phyloP scores from a whole-genome alignment of 2,797 vertebrate genomes.

The Poecilia velifera region DNA sequence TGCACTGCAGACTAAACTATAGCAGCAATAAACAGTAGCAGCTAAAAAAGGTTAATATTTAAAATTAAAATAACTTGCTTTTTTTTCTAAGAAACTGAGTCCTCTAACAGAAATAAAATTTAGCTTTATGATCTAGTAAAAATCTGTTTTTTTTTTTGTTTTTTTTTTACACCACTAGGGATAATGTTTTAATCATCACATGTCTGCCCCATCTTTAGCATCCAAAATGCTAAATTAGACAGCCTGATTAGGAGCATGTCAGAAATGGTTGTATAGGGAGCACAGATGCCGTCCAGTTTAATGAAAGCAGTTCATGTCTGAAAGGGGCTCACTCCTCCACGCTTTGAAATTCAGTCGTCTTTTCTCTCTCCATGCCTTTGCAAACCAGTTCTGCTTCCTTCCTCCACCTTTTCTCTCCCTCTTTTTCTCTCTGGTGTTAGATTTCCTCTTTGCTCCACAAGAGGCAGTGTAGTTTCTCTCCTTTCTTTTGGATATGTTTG shows the following conservation, averaged over 20 bases:
- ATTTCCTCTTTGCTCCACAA: slow-evolving; percentile 71
- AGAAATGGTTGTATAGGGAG: neutral
- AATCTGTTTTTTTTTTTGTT: neutral
- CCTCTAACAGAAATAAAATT: neutral
- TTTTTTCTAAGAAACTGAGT: neutral
- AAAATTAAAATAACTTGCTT: neutral
- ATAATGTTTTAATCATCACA: slow-evolving; percentile 5
- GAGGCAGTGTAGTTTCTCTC: slow-evolving; percentile 70
- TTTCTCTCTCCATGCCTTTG: slow-evolving; percentile 57
- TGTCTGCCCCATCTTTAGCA: slow-evolving; percentile 4
- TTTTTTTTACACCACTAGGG: neutral
- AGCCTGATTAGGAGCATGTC: slow-evolving; percentile 4
- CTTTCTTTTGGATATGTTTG: slow-evolving; percentile 64
- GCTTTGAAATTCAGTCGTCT: slow-evolving; percentile 53
- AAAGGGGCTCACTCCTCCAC: slow-evolving; percentile 36
- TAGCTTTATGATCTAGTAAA: neutral
- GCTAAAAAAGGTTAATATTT: neutral
- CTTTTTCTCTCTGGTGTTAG: slow-evolving; percentile 66
- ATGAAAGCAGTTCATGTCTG: slow-evolving; percentile 18
- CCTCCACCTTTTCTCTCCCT: slow-evolving; percentile 45
- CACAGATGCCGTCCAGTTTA: slow-evolving; percentile 11
- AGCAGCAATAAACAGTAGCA: neutral
- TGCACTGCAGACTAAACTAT: neutral
- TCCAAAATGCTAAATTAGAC: slow-evolving; percentile 9
- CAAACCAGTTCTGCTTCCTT: slow-evolving; percentile 46